Percentiles rank a stretch among this genome's conserved stretches.
Evolutionary conservation across 2,888 invertebrate species (phyloP).

Genomic region (Tachina fera): DNA sequence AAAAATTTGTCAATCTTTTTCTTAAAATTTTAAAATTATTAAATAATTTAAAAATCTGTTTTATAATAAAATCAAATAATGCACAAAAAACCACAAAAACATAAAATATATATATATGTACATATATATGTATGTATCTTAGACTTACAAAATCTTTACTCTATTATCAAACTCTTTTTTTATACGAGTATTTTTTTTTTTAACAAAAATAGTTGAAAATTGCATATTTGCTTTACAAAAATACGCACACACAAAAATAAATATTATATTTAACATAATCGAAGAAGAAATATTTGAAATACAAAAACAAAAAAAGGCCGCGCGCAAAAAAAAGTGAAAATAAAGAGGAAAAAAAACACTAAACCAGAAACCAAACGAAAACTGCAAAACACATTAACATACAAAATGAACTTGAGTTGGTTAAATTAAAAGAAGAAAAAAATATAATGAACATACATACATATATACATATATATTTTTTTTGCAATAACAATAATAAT

Average conservation of each 20-base stretch:
- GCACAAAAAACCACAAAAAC: background rate
- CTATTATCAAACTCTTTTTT: constrained; percentile 1
- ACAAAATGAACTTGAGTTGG: constrained; percentile 70
- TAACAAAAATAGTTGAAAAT: background rate
- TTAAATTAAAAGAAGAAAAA: constrained; percentile 29
- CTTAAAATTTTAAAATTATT: background rate
- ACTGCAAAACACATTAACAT: constrained; percentile 62
- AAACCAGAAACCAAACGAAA: constrained; percentile 60
- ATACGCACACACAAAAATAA: background rate
- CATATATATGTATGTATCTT: too few species aligned
- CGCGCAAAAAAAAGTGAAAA: constrained; percentile 61
- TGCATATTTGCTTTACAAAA: constrained; percentile 25
- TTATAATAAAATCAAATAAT: background rate
- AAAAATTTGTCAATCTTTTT: too few species aligned
- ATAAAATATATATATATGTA: too few species aligned
- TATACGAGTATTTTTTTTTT: background rate
- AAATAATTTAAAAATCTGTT: background rate
- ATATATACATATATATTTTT: background rate
- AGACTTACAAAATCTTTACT: background rate
- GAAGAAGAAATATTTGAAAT: constrained; percentile 21
- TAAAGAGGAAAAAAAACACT: constrained; percentile 38
- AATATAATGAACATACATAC: background rate
- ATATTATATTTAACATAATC: constrained; percentile 9
- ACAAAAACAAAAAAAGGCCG: constrained; percentile 26
- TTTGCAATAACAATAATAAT: constrained; percentile 51